A percentile compares a stretch with the other conserved stretches of the same genome.
Evolutionary conservation across 2,113 vertebrate species (phyloP).

Genomic region (Oreocharis arfaki): DNA sequence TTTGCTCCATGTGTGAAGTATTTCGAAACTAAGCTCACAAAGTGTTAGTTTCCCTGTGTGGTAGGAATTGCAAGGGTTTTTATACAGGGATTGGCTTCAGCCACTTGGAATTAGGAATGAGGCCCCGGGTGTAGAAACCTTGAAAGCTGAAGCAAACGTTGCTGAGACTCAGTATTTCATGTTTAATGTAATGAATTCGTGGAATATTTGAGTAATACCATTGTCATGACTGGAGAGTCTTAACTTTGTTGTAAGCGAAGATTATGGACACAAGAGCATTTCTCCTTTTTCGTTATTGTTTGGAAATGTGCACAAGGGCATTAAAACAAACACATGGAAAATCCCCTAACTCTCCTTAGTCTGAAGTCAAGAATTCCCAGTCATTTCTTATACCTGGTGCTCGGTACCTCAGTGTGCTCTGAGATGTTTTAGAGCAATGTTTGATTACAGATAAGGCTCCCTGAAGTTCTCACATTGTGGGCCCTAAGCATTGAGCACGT

Average conservation of each 20-base stretch:
- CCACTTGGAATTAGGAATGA: background rate
- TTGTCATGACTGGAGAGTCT: constrained; percentile 11
- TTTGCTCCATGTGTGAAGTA: background rate
- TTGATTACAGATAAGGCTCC: background rate
- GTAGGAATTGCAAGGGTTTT: background rate
- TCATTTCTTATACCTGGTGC: constrained; percentile 7
- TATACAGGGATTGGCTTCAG: background rate
- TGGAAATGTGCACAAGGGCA: constrained; percentile 54
- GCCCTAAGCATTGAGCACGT: background rate
- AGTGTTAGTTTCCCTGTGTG: background rate
- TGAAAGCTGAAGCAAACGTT: background rate
- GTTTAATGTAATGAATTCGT: constrained; percentile 1
- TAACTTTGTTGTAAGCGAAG: background rate
- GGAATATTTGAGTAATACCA: constrained; percentile 25
- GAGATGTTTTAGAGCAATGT: background rate
- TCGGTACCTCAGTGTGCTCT: background rate
- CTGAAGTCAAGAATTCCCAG: constrained; percentile 49
- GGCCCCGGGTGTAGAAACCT: background rate
- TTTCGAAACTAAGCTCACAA: background rate
- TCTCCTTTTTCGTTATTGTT: constrained; percentile 25
- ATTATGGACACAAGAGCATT: constrained; percentile 35
- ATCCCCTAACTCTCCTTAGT: constrained; percentile 55
- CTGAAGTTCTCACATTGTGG: background rate
- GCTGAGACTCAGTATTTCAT: background rate
- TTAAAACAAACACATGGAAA: constrained; percentile 39